A percentile compares a stretch with the other conserved stretches of the same genome.
These are phyloP conservation scores for Gastrophysa polygoni DNA, from an alignment of 2,888 invertebrate genomes.

Conservation along the genomic window DNA sequence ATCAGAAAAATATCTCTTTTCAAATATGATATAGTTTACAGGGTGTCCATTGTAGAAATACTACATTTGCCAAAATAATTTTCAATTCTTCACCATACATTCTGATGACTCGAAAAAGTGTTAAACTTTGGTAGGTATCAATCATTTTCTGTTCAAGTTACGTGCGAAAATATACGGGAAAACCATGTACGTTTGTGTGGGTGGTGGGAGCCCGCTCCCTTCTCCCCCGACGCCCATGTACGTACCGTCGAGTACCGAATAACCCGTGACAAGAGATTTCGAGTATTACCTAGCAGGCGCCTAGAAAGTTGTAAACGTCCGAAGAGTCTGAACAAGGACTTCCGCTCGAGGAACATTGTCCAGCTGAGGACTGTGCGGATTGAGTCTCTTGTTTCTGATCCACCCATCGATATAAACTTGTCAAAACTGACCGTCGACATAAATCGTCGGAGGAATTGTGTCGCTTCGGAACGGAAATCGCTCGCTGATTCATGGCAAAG, in stretches of 20 bases:
- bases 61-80: no score
- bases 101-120: no score
- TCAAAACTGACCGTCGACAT: conserved; percentile 11
- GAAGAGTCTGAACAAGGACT: conserved; percentile 16
- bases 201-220: no score
- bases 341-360: conserved; percentile 24
- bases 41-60: no score
- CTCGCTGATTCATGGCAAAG: background rate
- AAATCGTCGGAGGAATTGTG: background rate
- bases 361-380: conserved; percentile 12
- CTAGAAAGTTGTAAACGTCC: conserved; percentile 31
- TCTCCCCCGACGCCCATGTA: no score
- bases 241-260: background rate
- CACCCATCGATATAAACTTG: conserved; percentile 12
- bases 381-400: conserved; percentile 11
- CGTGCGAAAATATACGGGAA: no score
- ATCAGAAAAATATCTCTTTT: no score
- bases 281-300: conserved; percentile 21
- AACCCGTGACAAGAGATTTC: background rate
- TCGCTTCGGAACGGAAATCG: background rate
- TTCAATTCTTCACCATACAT: no score
- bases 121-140: no score
- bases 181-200: no score
- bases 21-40: no score
- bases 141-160: no score